Evolutionary conservation across 2,888 invertebrate genomes (phyloP), one percentile per base, ranked within the genome.

Genomic region (Anthrax anthrax): DNA sequence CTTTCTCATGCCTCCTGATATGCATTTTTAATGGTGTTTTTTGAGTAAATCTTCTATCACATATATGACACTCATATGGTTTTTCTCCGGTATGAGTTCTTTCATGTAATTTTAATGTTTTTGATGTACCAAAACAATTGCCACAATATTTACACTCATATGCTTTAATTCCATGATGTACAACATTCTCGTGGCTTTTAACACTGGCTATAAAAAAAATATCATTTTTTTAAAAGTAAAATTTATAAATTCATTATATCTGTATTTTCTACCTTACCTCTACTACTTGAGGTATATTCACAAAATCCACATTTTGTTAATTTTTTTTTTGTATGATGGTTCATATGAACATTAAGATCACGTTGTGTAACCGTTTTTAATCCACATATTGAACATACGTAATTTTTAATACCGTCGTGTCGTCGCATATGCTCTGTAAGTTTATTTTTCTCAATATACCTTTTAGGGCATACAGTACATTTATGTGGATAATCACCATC

Each of bases 361-460:
- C 49, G 46, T 42, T 38, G 39, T 16, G 51, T 47, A 39, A 46
- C 46, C 18, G 49, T 49, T 38, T 42, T 47, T 17, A 49, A 38
- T 14, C 51, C 52, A 16, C 52, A 40, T 6, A 27, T n/a, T n/a
- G 40, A 16, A 27, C 40, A 40, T 18, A 23, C n/a, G 27, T 27
- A 40, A 42, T 52, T 52, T 42, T 51, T 52, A 1, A 51, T 50
- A 18, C 51, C 51, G 4, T 49, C 45, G 19, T 52, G 52, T 17
- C 51, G 47, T 43, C 49, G 38, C 37, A 47, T 49, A 36, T 52
- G 52, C 18, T 51, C 47, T n/a, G 47, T 49, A 13, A 52, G 44
- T 44, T 52, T 51, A 37, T 54, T 42, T 13, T 49, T 47, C 6
- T 49, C 49, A 13, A 43, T 38, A 42, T 44, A 52, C 18, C 41